Conservation (phyloP, 2,797 vertebrate genomes). For the Tokudaia muenninki region DNA sequence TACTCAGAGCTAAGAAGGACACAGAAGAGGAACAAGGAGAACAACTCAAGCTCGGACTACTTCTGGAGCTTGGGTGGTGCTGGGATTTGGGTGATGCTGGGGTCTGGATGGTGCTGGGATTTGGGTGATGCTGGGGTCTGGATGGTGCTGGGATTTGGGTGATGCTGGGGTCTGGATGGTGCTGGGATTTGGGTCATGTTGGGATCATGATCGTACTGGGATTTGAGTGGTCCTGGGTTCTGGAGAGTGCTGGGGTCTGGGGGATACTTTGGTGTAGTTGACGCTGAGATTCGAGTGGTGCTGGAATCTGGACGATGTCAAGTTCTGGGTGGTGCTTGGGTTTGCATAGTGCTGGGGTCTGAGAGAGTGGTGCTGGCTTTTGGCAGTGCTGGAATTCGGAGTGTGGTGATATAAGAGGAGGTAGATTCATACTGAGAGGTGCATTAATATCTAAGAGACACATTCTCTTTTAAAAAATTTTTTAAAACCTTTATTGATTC, state of each 20-base stretch:
- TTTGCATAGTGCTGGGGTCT: neutral
- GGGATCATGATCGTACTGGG: neutral
- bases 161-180: neutral
- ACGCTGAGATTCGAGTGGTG: neutral
- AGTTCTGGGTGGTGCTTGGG: neutral
- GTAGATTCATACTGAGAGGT: neutral
- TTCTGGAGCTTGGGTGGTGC: neutral
- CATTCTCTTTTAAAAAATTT: neutral
- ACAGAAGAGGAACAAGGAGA: neutral
- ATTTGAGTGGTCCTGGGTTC: neutral
- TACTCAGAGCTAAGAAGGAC: neutral
- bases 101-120: neutral
- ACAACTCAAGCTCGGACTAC: neutral
- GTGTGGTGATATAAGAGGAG: neutral
- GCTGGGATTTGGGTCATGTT: neutral
- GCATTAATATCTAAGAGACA: neutral
- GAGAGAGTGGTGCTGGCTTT: neutral
- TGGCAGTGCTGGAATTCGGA: neutral
- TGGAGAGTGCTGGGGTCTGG: neutral
- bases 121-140: neutral
- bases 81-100: neutral
- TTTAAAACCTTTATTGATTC: neutral
- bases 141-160: neutral
- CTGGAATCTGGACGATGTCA: no score
- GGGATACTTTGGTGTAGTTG: neutral